These are phyloP conservation scores for Paratrypauchen microcephalus DNA, from an alignment of 2,797 vertebrate genomes.

Conservation along the genomic window DNA sequence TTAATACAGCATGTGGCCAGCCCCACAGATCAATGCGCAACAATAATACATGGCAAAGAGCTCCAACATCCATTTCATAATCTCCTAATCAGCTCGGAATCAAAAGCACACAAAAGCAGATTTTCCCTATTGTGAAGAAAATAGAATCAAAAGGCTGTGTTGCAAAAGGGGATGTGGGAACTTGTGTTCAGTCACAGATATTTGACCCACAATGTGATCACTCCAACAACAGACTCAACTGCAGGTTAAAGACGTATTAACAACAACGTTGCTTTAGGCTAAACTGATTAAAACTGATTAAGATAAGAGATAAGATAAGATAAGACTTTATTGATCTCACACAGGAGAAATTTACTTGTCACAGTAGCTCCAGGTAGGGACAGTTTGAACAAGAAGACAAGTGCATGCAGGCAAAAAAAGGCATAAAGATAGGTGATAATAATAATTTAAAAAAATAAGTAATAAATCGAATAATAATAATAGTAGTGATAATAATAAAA, in stretches of 20 bases:
- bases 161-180: slow-evolving; percentile 34
- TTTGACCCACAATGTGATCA: slow-evolving; percentile 28
- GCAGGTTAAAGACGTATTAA: slow-evolving; percentile 38
- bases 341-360: too few relatives aligned
- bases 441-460: too few relatives aligned
- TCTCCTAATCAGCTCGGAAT: slow-evolving; percentile 67
- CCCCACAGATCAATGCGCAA: slow-evolving; percentile 59
- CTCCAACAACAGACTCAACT: slow-evolving; percentile 35
- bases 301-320: too few relatives aligned
- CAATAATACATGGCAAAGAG: slow-evolving; percentile 58
- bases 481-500: too few relatives aligned
- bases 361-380: too few relatives aligned
- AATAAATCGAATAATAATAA: too few relatives aligned
- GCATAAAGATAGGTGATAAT: too few relatives aligned
- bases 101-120: slow-evolving; percentile 61
- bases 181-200: slow-evolving; percentile 27
- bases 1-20: slow-evolving; percentile 58
- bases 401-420: too few relatives aligned
- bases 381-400: too few relatives aligned
- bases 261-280: slow-evolving; percentile 38
- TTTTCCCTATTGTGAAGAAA: slow-evolving; percentile 51
- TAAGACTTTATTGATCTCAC: too few relatives aligned
- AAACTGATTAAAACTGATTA: slow-evolving; percentile 16
- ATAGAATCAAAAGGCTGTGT: slow-evolving; percentile 38
- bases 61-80: slow-evolving; percentile 58